These are phyloP conservation scores for Ceuthmochares aereus DNA, from an alignment of 2,113 vertebrate species.

Conservation along the genomic window DNA sequence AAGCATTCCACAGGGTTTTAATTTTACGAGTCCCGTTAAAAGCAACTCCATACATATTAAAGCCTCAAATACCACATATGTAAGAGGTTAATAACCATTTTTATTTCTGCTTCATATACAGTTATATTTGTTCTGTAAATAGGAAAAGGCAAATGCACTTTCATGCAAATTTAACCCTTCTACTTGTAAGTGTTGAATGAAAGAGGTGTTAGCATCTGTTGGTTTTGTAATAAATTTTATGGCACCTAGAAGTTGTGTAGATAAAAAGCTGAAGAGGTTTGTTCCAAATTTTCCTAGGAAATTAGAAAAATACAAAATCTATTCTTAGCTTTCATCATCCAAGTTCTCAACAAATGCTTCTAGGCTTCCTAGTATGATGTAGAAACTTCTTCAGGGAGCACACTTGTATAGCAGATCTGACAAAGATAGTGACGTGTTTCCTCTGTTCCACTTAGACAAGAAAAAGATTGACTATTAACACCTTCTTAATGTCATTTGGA, in stretches of 20 bases:
- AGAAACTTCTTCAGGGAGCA: constrained; percentile 20
- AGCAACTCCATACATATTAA: background rate
- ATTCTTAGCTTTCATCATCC: background rate
- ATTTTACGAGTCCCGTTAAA: background rate
- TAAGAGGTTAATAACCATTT: constrained; percentile 24
- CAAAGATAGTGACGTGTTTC: background rate
- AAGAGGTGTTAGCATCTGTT: constrained; percentile 60
- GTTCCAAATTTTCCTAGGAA: constrained; percentile 39
- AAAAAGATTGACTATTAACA: background rate
- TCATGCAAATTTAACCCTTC: constrained; percentile 71
- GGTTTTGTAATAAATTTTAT: constrained; percentile 57
- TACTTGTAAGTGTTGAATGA: constrained; percentile 48
- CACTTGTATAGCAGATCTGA: background rate
- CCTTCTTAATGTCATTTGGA: background rate
- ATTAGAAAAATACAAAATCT: constrained; percentile 25
- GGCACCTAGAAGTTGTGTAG: background rate
- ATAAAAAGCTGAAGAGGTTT: constrained; percentile 45
- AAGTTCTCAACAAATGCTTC: constrained; percentile 14
- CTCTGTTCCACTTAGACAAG: background rate
- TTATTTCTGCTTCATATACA: background rate
- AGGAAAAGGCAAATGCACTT: constrained; percentile 63
- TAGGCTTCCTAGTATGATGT: background rate
- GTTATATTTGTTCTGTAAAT: constrained; percentile 18
- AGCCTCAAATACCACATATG: background rate
- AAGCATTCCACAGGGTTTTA: background rate